A percentile compares a stretch with the other conserved stretches of the same genome.
These are phyloP conservation scores for Morone saxatilis DNA, from an alignment of 2,113 vertebrate species.

Conservation along the genomic window DNA sequence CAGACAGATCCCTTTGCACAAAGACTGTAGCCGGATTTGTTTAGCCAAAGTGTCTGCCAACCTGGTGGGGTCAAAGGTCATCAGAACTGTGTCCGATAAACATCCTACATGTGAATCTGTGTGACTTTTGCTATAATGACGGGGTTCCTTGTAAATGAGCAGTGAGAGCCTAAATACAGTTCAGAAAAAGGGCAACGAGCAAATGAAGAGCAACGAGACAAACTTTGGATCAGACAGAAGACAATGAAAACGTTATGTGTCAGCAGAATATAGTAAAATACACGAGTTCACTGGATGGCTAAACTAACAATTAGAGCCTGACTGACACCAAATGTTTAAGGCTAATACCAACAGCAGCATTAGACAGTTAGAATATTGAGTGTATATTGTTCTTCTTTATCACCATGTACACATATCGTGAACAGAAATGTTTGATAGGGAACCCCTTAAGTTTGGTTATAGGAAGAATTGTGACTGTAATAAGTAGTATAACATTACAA, in stretches of 20 bases:
- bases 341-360: too few species aligned
- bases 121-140: not conserved
- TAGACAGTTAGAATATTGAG: too few species aligned
- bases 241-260: not conserved
- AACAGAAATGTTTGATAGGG: too few species aligned
- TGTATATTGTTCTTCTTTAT: too few species aligned
- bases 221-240: not conserved
- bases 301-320: not conserved
- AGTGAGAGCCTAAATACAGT: not conserved
- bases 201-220: not conserved
- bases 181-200: not conserved
- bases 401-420: too few species aligned
- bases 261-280: not conserved
- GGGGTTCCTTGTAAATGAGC: not conserved
- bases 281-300: not conserved
- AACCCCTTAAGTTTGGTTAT: too few species aligned
- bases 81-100: not conserved
- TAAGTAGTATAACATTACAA: too few species aligned
- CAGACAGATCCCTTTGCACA: not conserved
- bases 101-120: not conserved
- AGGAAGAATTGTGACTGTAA: too few species aligned
- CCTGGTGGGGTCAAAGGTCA: not conserved
- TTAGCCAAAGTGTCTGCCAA: not conserved
- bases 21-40: slow-evolving; percentile 4
- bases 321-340: not conserved